Evolutionary conservation across 2,888 invertebrate species (phyloP).

Genomic region (Tipula helvola): DNA sequence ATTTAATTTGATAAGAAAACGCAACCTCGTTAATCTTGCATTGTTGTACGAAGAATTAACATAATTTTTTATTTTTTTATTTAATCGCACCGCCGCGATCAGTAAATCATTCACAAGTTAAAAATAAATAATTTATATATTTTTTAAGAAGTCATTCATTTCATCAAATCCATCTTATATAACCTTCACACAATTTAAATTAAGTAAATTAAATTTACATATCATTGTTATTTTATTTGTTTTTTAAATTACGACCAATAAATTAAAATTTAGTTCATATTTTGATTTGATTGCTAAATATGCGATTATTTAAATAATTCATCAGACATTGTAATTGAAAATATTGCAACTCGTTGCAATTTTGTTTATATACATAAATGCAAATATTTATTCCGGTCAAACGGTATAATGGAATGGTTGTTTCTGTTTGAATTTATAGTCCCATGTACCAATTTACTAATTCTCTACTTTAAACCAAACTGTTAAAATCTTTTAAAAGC

Average conservation of each 20-base stretch:
- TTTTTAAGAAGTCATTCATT: background rate
- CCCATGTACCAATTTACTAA: background rate
- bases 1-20: background rate
- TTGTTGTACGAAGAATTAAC: background rate
- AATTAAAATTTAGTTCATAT: background rate
- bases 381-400: background rate
- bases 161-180: background rate
- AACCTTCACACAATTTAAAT: background rate
- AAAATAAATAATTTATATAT: background rate
- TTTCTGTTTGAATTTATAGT: background rate
- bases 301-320: background rate
- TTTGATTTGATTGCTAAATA: background rate
- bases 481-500: background rate
- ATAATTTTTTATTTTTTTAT: background rate
- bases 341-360: background rate
- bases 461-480: background rate
- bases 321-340: background rate
- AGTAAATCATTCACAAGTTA: background rate
- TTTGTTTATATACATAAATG: background rate
- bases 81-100: background rate
- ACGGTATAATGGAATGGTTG: background rate
- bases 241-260: background rate
- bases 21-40: background rate
- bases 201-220: background rate
- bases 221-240: background rate